Base-by-base conservation (phyloP, 2,113 vertebrate species). In the Puffinus mauretanicus region DNA sequence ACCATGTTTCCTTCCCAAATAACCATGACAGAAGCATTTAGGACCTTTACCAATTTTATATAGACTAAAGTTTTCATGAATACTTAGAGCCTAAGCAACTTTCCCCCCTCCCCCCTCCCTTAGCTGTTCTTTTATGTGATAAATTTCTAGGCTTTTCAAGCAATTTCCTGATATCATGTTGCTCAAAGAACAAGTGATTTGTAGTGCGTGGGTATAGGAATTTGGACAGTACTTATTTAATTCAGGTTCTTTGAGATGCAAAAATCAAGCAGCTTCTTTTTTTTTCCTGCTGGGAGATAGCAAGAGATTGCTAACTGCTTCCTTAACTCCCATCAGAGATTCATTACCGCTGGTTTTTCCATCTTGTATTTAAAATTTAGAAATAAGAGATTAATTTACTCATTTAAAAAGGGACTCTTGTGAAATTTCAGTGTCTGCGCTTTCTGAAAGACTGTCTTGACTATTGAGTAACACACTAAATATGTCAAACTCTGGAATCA, bases 331-430 rank as follows among this genome's bases (percentile, higher is more conserved):
- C 49, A 24, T 69, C 58, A 82, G 84, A 90, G 44, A 46, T 72
- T 82, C 29, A 17, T 80, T 79, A 77, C 44, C 0, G 0, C 65
- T 61, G 22, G 15, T 65, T 57, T 72, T 76, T 79, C 44, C 0
- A 0, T 46, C 49, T 71, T 34, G 10, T 76, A 69, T 79, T 78
- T 79, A 77, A 90, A 67, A 72, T 70, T 57, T 36, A 30, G 93
- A 75, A 82, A 52, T 9, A 72, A 70, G 55, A 81, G 7, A 34
- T 42, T 16, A 54, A 82, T 82, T 57, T 82, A 64, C 29, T 84
- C 34, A 81, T 51, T 51, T 82, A 6, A 34, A 60, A 67, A 27
- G 11, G 14, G 13, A 44, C 16, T 62, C 19, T 38, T 58, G 4
- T 10, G 16, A 71, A 44, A 75, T 89, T 75, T 87, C 26, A 55